These are phyloP conservation scores for Pseudomugil gertrudae DNA, from an alignment of 2,797 vertebrate genomes.

Conservation along the genomic window DNA sequence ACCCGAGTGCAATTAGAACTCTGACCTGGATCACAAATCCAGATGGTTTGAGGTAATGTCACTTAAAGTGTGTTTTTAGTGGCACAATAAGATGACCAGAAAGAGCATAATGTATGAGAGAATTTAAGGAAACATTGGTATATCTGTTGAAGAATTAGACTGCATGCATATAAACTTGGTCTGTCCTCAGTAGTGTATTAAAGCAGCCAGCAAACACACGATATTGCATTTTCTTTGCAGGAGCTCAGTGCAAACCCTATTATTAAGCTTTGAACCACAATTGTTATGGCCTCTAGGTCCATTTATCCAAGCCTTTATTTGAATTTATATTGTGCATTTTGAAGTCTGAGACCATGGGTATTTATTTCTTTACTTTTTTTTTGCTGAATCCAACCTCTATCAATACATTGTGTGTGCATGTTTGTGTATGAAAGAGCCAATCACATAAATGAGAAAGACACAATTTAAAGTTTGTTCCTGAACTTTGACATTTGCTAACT, in stretches of 20 bases:
- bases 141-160: slow-evolving; percentile 19
- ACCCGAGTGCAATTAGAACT: slow-evolving; percentile 68
- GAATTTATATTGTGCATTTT: slow-evolving; percentile 36
- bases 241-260: slow-evolving; percentile 30
- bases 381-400: background rate
- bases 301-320: slow-evolving; percentile 28
- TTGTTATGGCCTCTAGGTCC: slow-evolving; percentile 38
- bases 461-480: slow-evolving; percentile 41
- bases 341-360: slow-evolving; percentile 13
- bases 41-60: slow-evolving; percentile 42
- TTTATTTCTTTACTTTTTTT: background rate
- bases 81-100: background rate
- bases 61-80: slow-evolving; percentile 47
- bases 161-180: background rate
- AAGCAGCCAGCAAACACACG: slow-evolving; percentile 29
- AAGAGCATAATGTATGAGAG: background rate
- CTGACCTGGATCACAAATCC: slow-evolving; percentile 49
- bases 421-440: slow-evolving; percentile 14
- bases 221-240: slow-evolving; percentile 28
- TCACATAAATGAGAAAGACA: slow-evolving; percentile 30
- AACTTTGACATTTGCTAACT: slow-evolving; percentile 65
- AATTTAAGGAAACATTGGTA: slow-evolving; percentile 6
- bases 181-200: slow-evolving; percentile 11
- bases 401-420: background rate
- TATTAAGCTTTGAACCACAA: slow-evolving; percentile 35